phyloP scores from a whole-genome alignment of 2,113 vertebrate species.

The Nymphicus hollandicus region DNA sequence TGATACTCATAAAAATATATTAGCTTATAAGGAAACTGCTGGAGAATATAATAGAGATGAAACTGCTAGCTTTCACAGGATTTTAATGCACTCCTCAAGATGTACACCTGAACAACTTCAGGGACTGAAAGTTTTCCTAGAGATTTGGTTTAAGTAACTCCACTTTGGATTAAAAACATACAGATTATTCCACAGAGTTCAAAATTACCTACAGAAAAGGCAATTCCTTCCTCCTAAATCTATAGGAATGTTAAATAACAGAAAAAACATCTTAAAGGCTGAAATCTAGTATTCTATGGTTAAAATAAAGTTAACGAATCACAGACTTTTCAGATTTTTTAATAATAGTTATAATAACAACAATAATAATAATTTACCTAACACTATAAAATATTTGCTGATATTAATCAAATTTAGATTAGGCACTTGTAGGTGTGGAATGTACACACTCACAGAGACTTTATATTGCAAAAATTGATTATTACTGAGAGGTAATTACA shows the following conservation, averaged over 20 bases:
- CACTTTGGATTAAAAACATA: neutral
- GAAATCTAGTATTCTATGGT: neutral
- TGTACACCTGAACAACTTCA: conserved; percentile 18
- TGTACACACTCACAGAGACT: neutral
- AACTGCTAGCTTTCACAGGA: conserved; percentile 12
- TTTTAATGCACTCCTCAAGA: conserved; percentile 22
- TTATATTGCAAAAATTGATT: neutral
- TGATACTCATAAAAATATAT: conserved; percentile 64
- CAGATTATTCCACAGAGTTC: neutral
- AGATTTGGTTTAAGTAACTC: neutral
- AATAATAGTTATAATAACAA: neutral
- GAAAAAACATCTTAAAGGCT: neutral
- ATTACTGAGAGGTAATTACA: neutral
- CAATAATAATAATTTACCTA: neutral
- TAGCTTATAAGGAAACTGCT: conserved; percentile 45
- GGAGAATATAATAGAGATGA: conserved; percentile 13
- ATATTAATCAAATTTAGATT: neutral
- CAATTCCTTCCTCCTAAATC: neutral
- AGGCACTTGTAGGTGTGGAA: neutral
- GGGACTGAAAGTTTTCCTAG: neutral
- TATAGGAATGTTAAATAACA: neutral
- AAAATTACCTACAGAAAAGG: neutral
- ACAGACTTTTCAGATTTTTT: neutral
- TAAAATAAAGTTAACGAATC: conserved; percentile 1
- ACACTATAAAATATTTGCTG: neutral